phyloP scores from a whole-genome alignment of 2,797 vertebrate genomes.

The Smutsia temminckii region DNA sequence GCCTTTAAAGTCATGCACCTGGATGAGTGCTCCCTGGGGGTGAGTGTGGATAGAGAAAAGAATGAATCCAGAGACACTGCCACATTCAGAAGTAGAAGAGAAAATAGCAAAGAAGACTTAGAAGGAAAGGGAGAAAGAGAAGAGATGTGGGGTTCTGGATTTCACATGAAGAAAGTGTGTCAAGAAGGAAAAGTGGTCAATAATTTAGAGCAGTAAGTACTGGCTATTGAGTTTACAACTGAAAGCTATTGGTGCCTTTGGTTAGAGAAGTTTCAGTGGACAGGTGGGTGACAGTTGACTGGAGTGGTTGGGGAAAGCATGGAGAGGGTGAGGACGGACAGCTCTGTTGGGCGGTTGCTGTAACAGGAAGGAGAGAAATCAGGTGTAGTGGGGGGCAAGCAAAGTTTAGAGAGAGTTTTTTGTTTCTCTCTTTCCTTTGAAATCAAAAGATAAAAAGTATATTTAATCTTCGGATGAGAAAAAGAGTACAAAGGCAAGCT shows the following conservation, averaged over 20 bases:
- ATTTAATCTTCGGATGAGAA: background rate
- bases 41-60: background rate
- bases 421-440: background rate
- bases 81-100: background rate
- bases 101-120: background rate
- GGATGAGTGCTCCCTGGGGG: background rate
- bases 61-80: background rate
- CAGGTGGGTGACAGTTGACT: rapidly evolving
- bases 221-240: background rate
- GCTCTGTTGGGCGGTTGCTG: background rate
- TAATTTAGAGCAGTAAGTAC: no score
- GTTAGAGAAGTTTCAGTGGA: background rate
- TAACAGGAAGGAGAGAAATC: background rate
- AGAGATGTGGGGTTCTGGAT: background rate
- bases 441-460: background rate
- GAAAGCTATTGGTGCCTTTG: no score
- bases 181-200: background rate
- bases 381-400: background rate
- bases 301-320: no score
- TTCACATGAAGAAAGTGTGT: background rate
- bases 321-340: background rate
- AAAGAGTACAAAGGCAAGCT: background rate
- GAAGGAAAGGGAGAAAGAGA: background rate
- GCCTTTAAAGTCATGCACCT: background rate
- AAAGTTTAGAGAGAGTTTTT: background rate